Base-by-base conservation (phyloP, 2,797 vertebrate species). In the Typhlichthys subterraneus region DNA sequence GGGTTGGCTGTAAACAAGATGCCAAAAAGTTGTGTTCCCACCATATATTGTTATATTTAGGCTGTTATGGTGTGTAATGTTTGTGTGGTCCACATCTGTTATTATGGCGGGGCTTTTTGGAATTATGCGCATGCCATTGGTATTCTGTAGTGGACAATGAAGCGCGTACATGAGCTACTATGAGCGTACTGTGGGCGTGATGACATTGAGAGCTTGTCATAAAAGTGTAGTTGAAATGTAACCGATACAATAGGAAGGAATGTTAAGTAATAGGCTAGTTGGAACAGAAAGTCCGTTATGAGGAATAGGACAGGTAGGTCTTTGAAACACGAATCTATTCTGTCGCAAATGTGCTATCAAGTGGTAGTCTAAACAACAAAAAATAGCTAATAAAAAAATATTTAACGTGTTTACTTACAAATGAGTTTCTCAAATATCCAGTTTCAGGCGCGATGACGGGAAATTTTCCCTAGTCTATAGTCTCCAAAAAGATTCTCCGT, bases 381-480 rank as follows among this genome's bases (percentile, higher is more conserved):
- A 53, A 29, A 59, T 45, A 5, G 38, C 0, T 19, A 2, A 38
- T 52, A 14, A 5, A 29, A 1, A 63, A 59, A 9, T 12, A 15
- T 29, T 4, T 29, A 46, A 33, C 10, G 29, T 33, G 52, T 31
- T 55, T 55, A 55, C 53, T 55, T 55, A 55, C 53, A 38, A 55
- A 7, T 29, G 6, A 38, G 13, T 23, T 55, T 55, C 13, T 55
- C 10, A 55, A 55, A 38, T 29, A 29, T 23, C 29, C 8, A 55
- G n/a, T 23, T 55, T 55, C 23, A n/a, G 8, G 12, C 31, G 54
- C 67, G 56, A 57, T 71, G 51, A 57, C 17, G 56, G 8, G 53
- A 13, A 4, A 65, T 61, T 53, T 58, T 55, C 19, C 23, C 49
- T 67, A 74, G 65, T 77, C 76, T 81, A 63, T 14, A 57, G 17